phyloP scores from a whole-genome alignment of 2,888 invertebrate species.

The Lordiphosa andalusiaca region DNA sequence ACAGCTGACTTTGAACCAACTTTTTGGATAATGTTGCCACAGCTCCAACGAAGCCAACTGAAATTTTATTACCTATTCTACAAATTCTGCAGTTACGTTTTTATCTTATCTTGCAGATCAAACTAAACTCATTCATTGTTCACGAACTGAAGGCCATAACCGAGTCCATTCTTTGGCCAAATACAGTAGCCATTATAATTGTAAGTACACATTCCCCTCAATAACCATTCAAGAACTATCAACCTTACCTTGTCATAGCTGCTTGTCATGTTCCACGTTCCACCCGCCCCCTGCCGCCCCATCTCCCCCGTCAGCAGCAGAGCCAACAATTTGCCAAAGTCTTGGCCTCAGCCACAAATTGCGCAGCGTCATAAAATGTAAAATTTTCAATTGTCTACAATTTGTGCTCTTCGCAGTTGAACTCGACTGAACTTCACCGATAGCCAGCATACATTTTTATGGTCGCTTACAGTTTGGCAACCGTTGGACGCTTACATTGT shows the following conservation, averaged over 20 bases:
- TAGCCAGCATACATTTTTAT: constrained; percentile 69
- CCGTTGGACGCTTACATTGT: constrained; percentile 73
- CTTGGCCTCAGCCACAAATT: constrained; percentile 58
- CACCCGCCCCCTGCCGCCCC: neutral
- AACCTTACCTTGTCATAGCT: constrained; percentile 8
- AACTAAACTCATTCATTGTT: neutral
- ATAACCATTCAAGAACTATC: constrained; percentile 30
- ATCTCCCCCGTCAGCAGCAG: neutral
- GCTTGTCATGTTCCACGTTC: constrained; percentile 25
- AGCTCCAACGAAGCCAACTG: too few relatives aligned
- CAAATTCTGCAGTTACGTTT: neutral
- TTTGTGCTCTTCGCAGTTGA: constrained; percentile 49
- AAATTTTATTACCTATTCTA: too few relatives aligned
- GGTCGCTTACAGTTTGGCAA: constrained; percentile 66
- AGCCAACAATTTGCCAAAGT: constrained; percentile 47
- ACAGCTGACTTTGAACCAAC: too few relatives aligned
- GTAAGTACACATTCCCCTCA: constrained; percentile 9
- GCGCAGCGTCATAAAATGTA: constrained; percentile 74
- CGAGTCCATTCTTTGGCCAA: constrained; percentile 3
- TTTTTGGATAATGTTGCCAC: too few relatives aligned
- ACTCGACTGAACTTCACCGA: constrained; percentile 34
- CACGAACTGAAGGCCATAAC: neutral
- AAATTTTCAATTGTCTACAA: constrained; percentile 73
- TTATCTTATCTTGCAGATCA: neutral
- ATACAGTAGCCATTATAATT: constrained; percentile 13